Percentiles rank a stretch among this genome's conserved stretches.
phyloP scores from a whole-genome alignment of 2,113 vertebrate species.

The Ctenomys sociabilis region DNA sequence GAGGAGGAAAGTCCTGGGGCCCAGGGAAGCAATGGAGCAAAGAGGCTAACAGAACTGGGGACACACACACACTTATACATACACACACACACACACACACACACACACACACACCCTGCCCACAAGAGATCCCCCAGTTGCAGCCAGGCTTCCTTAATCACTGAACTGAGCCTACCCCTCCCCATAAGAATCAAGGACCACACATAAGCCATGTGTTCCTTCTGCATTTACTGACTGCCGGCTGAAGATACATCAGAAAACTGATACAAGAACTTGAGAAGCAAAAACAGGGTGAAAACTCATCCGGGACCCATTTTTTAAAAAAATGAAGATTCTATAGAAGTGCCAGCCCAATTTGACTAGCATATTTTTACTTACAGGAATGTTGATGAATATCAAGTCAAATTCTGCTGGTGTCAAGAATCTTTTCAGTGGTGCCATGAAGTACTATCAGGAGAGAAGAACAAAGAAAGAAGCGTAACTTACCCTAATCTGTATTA shows the following conservation, averaged over 20 bases:
- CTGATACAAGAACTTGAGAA: background rate
- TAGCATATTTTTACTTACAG: constrained; percentile 88
- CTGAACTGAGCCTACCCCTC: background rate
- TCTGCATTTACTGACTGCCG: background rate
- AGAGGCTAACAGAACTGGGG: rapidly evolving
- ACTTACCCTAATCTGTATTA: background rate
- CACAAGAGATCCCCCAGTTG: background rate
- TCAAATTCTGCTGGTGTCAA: constrained; percentile 91
- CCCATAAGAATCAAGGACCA: background rate
- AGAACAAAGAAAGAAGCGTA: background rate
- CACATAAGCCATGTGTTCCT: background rate
- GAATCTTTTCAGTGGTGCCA: constrained; percentile 94
- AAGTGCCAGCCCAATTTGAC: background rate
- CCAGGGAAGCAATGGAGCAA: background rate
- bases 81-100: no score
- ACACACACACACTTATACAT: no score
- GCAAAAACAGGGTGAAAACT: background rate
- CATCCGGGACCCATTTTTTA: background rate
- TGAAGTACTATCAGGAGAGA: constrained; percentile 92
- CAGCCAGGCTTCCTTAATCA: background rate
- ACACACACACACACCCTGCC: no score
- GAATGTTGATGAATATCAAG: constrained; percentile 96
- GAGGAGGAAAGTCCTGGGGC: rapidly evolving
- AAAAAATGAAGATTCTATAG: background rate
- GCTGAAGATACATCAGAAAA: background rate